Percentiles rank a stretch among this genome's conserved stretches.
These are phyloP conservation scores for Spinus olivaceus DNA, from an alignment of 2,797 vertebrate species.

Conservation along the genomic window DNA sequence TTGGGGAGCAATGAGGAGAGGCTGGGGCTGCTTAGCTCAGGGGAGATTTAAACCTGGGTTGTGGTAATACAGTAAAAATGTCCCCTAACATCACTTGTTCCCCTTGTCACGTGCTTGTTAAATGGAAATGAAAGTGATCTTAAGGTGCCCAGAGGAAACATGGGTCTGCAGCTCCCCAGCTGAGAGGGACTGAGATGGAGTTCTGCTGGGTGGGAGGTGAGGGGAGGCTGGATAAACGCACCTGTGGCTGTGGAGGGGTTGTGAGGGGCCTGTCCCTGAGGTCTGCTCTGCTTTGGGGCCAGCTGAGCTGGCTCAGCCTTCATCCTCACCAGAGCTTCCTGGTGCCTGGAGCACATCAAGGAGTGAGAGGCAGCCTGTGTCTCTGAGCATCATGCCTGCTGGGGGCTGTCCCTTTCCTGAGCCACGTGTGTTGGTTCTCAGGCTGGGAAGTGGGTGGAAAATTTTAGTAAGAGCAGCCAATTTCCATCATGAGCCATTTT, in stretches of 20 bases:
- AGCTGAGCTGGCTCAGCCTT: neutral
- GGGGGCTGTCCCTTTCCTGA: neutral
- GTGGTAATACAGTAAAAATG: neutral
- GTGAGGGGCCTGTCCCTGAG: neutral
- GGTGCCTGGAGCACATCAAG: fast-evolving
- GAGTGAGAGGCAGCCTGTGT: neutral
- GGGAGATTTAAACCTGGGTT: neutral
- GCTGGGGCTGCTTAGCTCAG: neutral
- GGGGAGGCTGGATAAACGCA: neutral
- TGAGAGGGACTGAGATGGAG: fast-evolving
- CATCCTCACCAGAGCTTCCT: neutral
- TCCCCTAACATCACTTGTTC: neutral
- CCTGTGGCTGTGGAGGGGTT: fast-evolving
- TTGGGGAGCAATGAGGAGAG: neutral
- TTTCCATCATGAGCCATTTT: neutral
- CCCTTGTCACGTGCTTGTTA: neutral
- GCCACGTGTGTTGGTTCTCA: fast-evolving
- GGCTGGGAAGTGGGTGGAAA: neutral
- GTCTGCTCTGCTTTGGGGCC: neutral
- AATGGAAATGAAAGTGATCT: neutral
- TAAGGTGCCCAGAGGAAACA: neutral
- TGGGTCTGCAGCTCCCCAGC: fast-evolving
- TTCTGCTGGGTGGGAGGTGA: neutral
- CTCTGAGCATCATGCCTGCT: fast-evolving
- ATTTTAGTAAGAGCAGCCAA: neutral